A percentile compares a stretch with the other conserved stretches of the same genome.
Evolutionary conservation across 2,888 invertebrate genomes (phyloP).

Genomic region (Micoletzkya japonica): DNA sequence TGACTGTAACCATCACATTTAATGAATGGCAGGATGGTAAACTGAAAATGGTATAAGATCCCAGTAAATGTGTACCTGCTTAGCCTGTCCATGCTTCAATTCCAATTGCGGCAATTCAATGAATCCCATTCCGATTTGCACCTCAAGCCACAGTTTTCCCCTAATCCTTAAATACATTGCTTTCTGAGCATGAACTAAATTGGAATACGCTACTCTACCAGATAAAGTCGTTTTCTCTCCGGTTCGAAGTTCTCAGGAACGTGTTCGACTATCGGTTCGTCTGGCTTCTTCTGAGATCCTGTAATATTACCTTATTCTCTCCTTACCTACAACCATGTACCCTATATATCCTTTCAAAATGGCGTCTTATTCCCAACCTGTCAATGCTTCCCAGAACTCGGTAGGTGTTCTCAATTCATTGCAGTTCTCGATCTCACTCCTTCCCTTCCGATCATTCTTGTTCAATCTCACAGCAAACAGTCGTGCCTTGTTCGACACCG

Average conservation of each 20-base stretch:
- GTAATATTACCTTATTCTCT: not conserved
- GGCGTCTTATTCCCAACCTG: constrained; percentile 34
- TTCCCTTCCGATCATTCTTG: constrained; percentile 94
- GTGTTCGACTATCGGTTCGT: constrained; percentile 69
- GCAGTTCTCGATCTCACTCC: constrained; percentile 82
- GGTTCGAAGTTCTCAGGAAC: constrained; percentile 67
- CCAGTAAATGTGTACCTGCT: constrained; percentile 33
- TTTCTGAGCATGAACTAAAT: not conserved
- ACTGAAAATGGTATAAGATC: not conserved
- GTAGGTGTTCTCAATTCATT: constrained; percentile 80
- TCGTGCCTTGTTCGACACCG: constrained; percentile 67
- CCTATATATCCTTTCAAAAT: not conserved
- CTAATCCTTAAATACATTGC: not conserved
- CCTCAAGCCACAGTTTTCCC: constrained; percentile 69
- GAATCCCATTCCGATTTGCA: constrained; percentile 96
- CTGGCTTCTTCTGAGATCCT: constrained; percentile 43
- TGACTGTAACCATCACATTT: constrained; percentile 66
- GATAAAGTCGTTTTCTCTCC: constrained; percentile 52
- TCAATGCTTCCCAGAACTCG: constrained; percentile 81
- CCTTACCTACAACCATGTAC: not conserved
- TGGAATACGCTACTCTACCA: constrained; percentile 18
- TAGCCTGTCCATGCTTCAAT: constrained; percentile 49
- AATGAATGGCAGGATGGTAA: not conserved
- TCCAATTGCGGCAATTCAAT: constrained; percentile 88
- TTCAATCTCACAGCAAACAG: constrained; percentile 96